phyloP scores from a whole-genome alignment of 2,113 vertebrate genomes.

The Hippolais icterina region DNA sequence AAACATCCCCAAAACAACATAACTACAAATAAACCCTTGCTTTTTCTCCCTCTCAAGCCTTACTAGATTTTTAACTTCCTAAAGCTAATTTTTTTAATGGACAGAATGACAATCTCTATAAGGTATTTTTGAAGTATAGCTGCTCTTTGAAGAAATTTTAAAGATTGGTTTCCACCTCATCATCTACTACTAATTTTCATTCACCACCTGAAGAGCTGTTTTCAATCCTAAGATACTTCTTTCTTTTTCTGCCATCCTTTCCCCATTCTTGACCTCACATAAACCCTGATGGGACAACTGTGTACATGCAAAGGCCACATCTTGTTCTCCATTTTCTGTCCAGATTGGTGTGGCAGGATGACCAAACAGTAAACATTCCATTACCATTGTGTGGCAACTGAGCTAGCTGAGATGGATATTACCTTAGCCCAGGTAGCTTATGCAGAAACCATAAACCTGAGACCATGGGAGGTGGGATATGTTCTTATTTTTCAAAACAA shows the following conservation, averaged over 20 bases:
- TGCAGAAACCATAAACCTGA: neutral
- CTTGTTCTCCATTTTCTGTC: neutral
- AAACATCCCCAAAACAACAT: too few relatives aligned
- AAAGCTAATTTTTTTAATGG: neutral
- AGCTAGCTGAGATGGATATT: neutral
- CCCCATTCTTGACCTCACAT: neutral
- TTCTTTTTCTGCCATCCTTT: neutral
- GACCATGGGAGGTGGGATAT: too few relatives aligned
- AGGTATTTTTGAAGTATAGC: neutral
- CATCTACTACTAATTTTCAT: neutral
- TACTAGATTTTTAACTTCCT: neutral
- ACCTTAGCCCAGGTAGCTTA: neutral
- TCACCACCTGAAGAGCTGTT: neutral
- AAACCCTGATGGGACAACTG: neutral
- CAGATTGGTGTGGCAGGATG: neutral
- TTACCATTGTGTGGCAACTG: neutral
- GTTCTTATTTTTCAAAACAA: neutral
- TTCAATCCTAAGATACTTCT: neutral
- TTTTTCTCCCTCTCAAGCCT: neutral
- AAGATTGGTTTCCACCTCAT: neutral
- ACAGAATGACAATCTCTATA: neutral
- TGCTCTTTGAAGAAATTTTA: neutral
- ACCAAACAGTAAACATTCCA: neutral
- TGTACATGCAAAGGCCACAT: rapidly evolving
- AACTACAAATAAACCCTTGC: neutral